Evolutionary conservation across 2,113 vertebrate species (phyloP), one percentile per base, ranked within the genome.

Genomic region (Sinocyclocheilus grahami): DNA sequence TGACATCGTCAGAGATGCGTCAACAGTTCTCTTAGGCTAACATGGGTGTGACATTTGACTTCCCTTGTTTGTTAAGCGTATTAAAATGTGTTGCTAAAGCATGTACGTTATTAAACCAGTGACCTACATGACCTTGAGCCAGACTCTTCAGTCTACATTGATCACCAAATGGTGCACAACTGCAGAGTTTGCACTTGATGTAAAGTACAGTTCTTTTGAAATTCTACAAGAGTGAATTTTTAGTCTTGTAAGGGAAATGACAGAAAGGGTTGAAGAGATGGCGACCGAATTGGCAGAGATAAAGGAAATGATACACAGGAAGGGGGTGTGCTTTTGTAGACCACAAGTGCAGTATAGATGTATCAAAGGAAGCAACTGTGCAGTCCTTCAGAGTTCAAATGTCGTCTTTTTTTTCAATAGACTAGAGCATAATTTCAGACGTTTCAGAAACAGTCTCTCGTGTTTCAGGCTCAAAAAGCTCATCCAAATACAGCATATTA

Each of bases 231-330:
- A 69, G 14, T 8, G 2, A 27, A 20, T 67, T 14, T 13, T 14
- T 7, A 67, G 5, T 30, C 24, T 67, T 67, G 63, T 13, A 67
- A 67, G 13, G 13, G 16, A 37, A 37, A 55, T 55, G 14, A 55
- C 53, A 18, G 30, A 37, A 16, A 69, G 2, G 6, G 7, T 33
- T 37, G 14, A 69, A 69, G 33, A 37, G 30, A 37, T 71, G 7
- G 2, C 0, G 0, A 67, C 14, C 2, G 14, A 14, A 69, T 18
- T 53, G 67, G 5, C 16, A 33, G 51, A 30, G 51, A 78, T 33
- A 46, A 0, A 67, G 12, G 85, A 46, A 72, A 13, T 22, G 63
- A 87, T 42, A 62, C 82, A 78, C 82, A 67, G 82, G 83, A 87
- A 82, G 78, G 78, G 20, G n/a, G 51, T 18, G 24, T 58, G 65